A percentile compares a stretch with the other conserved stretches of the same genome.
Conservation (phyloP, 2,797 vertebrate genomes). For the Chelidonichthys spinosus region DNA sequence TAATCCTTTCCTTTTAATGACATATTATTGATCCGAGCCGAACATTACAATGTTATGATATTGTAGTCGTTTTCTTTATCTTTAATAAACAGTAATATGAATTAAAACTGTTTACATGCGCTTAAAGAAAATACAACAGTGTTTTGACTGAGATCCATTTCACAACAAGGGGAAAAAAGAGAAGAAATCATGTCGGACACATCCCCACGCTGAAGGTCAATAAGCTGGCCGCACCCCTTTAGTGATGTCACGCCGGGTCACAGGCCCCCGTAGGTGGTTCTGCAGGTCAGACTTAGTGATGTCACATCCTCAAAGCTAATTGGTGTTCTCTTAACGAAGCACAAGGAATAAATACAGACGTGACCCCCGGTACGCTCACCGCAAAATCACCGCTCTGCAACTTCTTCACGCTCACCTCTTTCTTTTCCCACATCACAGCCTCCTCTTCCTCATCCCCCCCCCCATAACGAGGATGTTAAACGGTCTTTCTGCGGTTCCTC, state of each 20-base stretch:
- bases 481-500: conserved; percentile 37
- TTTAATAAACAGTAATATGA: conserved; percentile 17
- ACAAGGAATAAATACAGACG: conserved; percentile 85
- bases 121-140: conserved; percentile 18
- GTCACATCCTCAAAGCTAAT: conserved; percentile 85
- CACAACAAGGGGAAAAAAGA: conserved; percentile 20
- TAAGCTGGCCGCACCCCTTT: conserved; percentile 54
- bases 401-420: conserved; percentile 52
- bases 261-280: conserved; percentile 74
- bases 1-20: conserved; percentile 22
- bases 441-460: conserved; percentile 1
- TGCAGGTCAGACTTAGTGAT: conserved; percentile 80
- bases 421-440: conserved; percentile 24
- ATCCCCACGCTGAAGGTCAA: neutral
- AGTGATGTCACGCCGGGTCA: conserved; percentile 59
- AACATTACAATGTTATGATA: conserved; percentile 5
- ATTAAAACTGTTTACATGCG: conserved; percentile 13
- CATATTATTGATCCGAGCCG: conserved; percentile 22
- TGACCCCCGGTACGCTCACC: conserved; percentile 81
- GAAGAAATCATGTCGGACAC: conserved; percentile 20
- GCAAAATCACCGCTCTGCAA: conserved; percentile 71
- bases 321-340: conserved; percentile 83
- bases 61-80: conserved; percentile 1
- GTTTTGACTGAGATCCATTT: conserved; percentile 15
- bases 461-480: conserved; percentile 44